Percentiles rank a stretch among this genome's conserved stretches.
These are phyloP conservation scores for Antitype chi DNA, from an alignment of 2,888 invertebrate species.

Conservation along the genomic window DNA sequence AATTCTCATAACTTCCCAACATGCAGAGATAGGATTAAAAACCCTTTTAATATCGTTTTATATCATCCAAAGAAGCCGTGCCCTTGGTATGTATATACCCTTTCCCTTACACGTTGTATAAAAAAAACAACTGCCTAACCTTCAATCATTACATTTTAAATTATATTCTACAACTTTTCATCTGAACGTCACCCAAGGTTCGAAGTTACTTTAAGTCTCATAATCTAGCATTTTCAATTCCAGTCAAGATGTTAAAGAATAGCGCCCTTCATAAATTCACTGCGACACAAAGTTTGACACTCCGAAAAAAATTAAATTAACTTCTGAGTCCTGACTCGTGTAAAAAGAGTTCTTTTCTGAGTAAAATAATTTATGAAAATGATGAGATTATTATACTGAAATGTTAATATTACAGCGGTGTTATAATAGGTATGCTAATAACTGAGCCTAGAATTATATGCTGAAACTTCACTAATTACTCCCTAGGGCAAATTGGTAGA, in stretches of 20 bases:
- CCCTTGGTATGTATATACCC: too few relatives aligned
- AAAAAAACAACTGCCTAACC: background rate
- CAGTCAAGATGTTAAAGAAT: slow-evolving; percentile 38
- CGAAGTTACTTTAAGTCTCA: slow-evolving; percentile 17
- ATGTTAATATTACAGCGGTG: slow-evolving; percentile 21
- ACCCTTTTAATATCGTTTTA: too few relatives aligned
- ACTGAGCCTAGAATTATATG: slow-evolving; percentile 42
- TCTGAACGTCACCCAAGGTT: background rate
- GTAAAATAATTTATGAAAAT: slow-evolving; percentile 44
- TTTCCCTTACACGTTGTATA: too few relatives aligned
- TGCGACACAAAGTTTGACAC: slow-evolving; percentile 49
- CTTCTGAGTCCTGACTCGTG: slow-evolving; percentile 37
- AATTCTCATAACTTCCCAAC: too few relatives aligned
- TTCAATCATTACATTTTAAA: background rate
- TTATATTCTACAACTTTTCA: background rate
- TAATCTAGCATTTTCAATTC: slow-evolving; percentile 51
- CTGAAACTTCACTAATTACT: slow-evolving; percentile 52
- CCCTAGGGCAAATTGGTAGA: slow-evolving; percentile 53
- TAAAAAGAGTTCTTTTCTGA: slow-evolving; percentile 46
- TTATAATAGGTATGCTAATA: slow-evolving; percentile 58
- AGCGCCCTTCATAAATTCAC: slow-evolving; percentile 50
- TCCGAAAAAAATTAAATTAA: slow-evolving; percentile 53
- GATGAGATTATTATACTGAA: slow-evolving; percentile 22
- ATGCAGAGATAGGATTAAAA: too few relatives aligned
- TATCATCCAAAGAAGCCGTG: too few relatives aligned